Conservation (phyloP, 2,888 invertebrate genomes). For the Pammene aurita region DNA sequence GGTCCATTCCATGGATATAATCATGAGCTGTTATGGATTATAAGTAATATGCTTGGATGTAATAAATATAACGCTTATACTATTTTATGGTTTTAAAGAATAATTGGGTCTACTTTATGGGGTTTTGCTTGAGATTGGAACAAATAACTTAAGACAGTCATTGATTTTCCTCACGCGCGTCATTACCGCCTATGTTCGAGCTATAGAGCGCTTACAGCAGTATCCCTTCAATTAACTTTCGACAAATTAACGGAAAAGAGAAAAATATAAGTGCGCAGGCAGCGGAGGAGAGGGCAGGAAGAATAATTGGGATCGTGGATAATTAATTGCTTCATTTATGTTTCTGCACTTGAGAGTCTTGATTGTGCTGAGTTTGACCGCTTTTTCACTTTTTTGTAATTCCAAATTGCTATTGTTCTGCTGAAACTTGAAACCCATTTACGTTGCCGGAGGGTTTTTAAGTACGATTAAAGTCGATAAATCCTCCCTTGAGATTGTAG, state of each 20-base stretch:
- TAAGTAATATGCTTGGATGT: no score
- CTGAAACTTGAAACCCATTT: constrained; percentile 52
- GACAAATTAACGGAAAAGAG: constrained; percentile 71
- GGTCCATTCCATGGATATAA: no score
- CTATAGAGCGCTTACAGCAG: constrained; percentile 53
- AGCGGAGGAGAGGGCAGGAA: constrained; percentile 54
- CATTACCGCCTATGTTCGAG: constrained; percentile 22
- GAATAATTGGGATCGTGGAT: constrained; percentile 79
- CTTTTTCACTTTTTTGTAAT: constrained; percentile 65
- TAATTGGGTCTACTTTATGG: no score
- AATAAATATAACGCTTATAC: no score
- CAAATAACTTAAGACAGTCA: constrained; percentile 14
- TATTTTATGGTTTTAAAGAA: no score
- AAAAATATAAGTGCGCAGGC: constrained; percentile 65
- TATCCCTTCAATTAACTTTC: constrained; percentile 75
- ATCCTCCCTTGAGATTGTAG: constrained; percentile 32
- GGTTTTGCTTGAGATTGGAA: constrained; percentile 12
- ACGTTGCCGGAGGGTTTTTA: constrained; percentile 34
- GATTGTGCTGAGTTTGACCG: constrained; percentile 72
- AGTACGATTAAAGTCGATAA: constrained; percentile 38
- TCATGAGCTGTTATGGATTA: no score
- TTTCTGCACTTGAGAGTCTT: constrained; percentile 80
- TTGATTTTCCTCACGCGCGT: constrained; percentile 21
- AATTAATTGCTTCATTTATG: constrained; percentile 83
- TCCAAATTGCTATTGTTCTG: constrained; percentile 76